These are phyloP conservation scores for Picus viridis DNA, from an alignment of 2,797 vertebrate genomes.

Conservation along the genomic window DNA sequence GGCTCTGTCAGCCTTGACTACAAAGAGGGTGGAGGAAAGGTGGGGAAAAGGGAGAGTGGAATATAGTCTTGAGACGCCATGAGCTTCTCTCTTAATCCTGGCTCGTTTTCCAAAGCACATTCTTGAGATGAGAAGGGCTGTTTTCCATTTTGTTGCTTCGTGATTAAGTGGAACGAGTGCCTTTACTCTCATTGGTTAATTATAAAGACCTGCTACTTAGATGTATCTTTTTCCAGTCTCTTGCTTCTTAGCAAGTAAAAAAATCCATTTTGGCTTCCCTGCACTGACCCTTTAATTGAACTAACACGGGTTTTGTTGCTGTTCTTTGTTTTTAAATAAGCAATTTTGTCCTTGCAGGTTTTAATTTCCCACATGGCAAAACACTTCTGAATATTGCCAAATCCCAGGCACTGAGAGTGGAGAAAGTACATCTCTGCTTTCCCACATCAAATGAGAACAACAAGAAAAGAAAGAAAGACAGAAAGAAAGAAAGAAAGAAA, in stretches of 20 bases:
- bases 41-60: background rate
- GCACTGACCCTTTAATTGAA: conserved; percentile 83
- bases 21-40: background rate
- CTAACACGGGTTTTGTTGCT: conserved; percentile 75
- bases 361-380: conserved; percentile 86
- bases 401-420: conserved; percentile 15
- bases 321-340: conserved; percentile 79
- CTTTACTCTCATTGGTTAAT: conserved; percentile 76
- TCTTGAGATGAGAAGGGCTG: conserved; percentile 25
- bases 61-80: background rate
- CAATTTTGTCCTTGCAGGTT: conserved; percentile 84
- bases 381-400: conserved; percentile 76
- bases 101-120: background rate
- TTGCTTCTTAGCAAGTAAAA: conserved; percentile 78
- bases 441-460: background rate
- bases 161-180: conserved; percentile 76
- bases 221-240: conserved; percentile 78
- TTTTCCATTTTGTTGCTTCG: conserved; percentile 65
- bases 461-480: background rate
- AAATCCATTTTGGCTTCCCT: conserved; percentile 76
- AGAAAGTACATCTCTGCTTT: conserved; percentile 32
- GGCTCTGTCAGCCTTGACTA: background rate
- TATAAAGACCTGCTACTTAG: conserved; percentile 76
- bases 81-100: background rate
- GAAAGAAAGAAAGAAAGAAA: no score